Evolutionary conservation across 92 coral and sea anemone genomes (phyloP), one percentile per base, ranked within the genome.

Genomic region (Phenganax marumi): DNA sequence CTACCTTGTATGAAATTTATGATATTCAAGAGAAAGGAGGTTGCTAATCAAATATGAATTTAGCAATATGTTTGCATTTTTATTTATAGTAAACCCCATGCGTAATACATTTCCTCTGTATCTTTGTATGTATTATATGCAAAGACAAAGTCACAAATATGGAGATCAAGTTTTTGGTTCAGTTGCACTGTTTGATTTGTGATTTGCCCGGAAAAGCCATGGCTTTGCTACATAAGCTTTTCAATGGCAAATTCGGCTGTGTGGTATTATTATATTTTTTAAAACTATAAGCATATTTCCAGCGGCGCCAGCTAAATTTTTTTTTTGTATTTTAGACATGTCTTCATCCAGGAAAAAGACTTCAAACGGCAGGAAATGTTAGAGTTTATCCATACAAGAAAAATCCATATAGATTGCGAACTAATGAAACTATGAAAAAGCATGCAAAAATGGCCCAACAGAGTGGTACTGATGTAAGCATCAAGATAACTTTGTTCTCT

Each of bases 181-280:
- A n/a, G n/a, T n/a, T n/a, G n/a, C 87, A 83, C 84, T 82, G 86
- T 70, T 75, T 53, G 61, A 76, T 87, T 73, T 62, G 68, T 66
- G 90, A 83, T 75, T 83, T 83, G 39, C 90, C 90, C 46, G 90
- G 77, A n/a, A 87, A 87, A 72, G 84, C 90, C 23, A 77, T 87
- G 57, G 73, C 82, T 22, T 50, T 87, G 22, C 43, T 24, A 47
- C 90, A 87, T 76, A 87, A 87, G 87, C 86, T 82, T 49, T 87
- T 21, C 52, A 87, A 83, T 87, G 90, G 90, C 65, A 25, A 54
- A 77, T 87, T 87, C 82, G 90, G 90, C 24, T 87, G 87, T 53
- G 74, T 66, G 54, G 90, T 86, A 65, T 18, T 52, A 26, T 64
- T 3, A 10, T 11, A 18, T 63, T n/a, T n/a, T n/a, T n/a, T n/a